These are phyloP conservation scores for Mantis religiosa DNA, from an alignment of 2,888 invertebrate genomes.

Conservation along the genomic window DNA sequence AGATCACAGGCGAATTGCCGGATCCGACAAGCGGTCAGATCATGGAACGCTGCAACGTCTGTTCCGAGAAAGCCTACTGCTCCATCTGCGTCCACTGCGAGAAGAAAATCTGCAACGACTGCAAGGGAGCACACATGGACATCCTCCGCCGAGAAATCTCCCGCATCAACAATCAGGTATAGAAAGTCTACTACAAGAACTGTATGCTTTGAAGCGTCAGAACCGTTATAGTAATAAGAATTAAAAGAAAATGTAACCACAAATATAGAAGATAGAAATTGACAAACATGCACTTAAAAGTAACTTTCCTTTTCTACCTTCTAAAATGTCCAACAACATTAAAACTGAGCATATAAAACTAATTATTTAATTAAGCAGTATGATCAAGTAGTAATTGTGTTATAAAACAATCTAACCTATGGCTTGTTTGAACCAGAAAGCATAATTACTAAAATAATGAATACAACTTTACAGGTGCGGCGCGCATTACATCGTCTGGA, in stretches of 20 bases:
- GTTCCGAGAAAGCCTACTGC: conserved; percentile 88
- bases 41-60: conserved; percentile 90
- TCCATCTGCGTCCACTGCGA: conserved; percentile 92
- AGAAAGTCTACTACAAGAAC: too few relatives aligned
- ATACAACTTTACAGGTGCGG: conserved; percentile 52
- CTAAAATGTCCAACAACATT: too few relatives aligned
- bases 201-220: too few relatives aligned
- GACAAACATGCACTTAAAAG: too few relatives aligned
- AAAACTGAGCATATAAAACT: too few relatives aligned
- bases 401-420: too few relatives aligned
- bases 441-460: too few relatives aligned
- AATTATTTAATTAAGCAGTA: neutral
- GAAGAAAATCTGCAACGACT: conserved; percentile 93
- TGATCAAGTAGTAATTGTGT: neutral
- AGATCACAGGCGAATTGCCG: conserved; percentile 86
- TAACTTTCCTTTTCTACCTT: too few relatives aligned
- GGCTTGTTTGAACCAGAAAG: too few relatives aligned
- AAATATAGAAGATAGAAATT: too few relatives aligned
- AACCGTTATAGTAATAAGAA: too few relatives aligned
- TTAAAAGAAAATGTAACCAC: too few relatives aligned
- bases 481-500: conserved; percentile 84
- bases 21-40: conserved; percentile 88
- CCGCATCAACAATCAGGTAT: conserved; percentile 78
- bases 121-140: conserved; percentile 94
- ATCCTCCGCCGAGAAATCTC: conserved; percentile 87